A percentile compares a stretch with the other conserved stretches of the same genome.
Conservation (phyloP, 2,888 invertebrate genomes). For the Morpho achilles region DNA sequence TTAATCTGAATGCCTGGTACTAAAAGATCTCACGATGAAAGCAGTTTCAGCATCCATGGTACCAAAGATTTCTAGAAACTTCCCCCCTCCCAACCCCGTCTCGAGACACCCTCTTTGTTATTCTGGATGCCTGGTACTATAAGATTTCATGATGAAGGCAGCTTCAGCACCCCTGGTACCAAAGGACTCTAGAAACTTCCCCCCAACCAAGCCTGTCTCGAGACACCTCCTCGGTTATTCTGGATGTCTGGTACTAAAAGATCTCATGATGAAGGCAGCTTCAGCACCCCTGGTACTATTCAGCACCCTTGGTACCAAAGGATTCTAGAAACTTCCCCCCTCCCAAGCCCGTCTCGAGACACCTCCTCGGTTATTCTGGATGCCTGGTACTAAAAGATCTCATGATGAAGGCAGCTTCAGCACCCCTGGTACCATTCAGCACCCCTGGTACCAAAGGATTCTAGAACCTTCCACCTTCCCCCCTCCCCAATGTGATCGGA, state of each 20-base stretch:
- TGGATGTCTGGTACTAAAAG: neutral
- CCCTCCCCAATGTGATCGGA: slow-evolving; percentile 3
- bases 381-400: neutral
- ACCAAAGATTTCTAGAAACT: neutral
- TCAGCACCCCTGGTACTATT: slow-evolving; percentile 1
- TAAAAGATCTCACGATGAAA: neutral
- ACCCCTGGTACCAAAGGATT: neutral
- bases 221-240: too few species aligned
- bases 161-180: too few species aligned
- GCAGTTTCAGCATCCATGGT: neutral
- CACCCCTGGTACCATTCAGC: neutral
- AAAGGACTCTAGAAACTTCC: too few species aligned
- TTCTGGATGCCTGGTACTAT: too few species aligned
- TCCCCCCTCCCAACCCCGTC: neutral
- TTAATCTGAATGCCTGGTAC: neutral
- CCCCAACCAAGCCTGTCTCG: too few species aligned
- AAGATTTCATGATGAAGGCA: too few species aligned
- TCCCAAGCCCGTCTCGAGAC: neutral
- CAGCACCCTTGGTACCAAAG: neutral
- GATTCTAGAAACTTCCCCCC: neutral
- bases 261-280: neutral
- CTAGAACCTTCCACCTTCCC: neutral
- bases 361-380: neutral
- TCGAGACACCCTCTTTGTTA: neutral
- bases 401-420: neutral